phyloP scores from a whole-genome alignment of 2,113 vertebrate genomes.

The Gavia stellata region DNA sequence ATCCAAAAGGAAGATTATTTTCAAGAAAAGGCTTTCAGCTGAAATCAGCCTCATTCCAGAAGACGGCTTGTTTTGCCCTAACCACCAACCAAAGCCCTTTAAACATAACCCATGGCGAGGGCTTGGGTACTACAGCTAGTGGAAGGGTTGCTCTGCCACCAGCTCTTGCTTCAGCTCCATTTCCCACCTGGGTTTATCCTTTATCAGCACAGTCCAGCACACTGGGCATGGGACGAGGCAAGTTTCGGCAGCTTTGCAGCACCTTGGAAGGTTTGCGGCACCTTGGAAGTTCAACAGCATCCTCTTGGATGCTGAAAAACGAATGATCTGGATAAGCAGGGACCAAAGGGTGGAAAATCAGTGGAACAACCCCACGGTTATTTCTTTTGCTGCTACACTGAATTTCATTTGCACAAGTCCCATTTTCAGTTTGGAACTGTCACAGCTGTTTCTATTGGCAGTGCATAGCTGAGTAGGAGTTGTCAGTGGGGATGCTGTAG shows the following conservation, averaged over 20 bases:
- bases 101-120: not conserved
- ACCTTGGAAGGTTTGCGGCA: not conserved
- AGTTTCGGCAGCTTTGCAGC: not conserved
- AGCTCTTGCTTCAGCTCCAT: not conserved
- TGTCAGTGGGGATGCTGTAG: constrained; percentile 60
- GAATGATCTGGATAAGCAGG: not conserved
- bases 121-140: not conserved
- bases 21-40: not conserved
- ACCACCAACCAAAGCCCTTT: not conserved
- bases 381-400: constrained; percentile 41
- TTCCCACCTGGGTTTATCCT: not conserved
- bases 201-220: not conserved
- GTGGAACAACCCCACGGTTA: constrained; percentile 11
- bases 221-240: not conserved
- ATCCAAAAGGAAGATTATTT: constrained; percentile 52
- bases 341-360: not conserved
- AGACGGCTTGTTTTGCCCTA: not conserved
- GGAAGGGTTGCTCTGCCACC: not conserved
- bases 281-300: not conserved
- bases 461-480: constrained; percentile 57
- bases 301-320: not conserved
- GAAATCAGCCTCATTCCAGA: not conserved
- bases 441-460: constrained; percentile 65
- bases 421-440: constrained; percentile 58
- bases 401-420: constrained; percentile 61